phyloP scores from a whole-genome alignment of 2,888 invertebrate species.

The Cheilosia soror region DNA sequence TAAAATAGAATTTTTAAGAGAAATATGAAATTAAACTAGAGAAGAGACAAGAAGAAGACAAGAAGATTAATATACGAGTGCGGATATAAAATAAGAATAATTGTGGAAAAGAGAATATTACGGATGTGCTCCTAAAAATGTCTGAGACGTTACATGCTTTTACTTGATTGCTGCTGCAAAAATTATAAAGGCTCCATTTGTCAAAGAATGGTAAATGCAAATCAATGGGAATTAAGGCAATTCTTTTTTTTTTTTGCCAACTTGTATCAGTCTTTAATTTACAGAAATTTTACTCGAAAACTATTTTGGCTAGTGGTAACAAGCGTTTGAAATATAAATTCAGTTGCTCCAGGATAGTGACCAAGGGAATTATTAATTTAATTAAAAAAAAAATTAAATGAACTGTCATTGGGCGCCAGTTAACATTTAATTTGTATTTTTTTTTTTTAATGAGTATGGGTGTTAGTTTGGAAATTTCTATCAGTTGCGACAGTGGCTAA shows the following conservation, averaged over 20 bases:
- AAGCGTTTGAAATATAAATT: too few species aligned
- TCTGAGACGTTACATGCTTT: too few species aligned
- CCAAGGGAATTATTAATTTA: too few species aligned
- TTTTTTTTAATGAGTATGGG: background rate
- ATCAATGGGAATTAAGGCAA: background rate
- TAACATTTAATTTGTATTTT: background rate
- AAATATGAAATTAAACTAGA: background rate
- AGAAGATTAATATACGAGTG: background rate
- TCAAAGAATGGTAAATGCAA: conserved; percentile 5
- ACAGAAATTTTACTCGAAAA: background rate
- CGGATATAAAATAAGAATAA: background rate
- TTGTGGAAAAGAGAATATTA: background rate
- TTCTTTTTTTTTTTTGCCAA: background rate
- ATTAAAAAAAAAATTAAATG: background rate
- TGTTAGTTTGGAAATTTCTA: background rate
- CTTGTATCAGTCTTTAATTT: background rate
- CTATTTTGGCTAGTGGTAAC: too few species aligned
- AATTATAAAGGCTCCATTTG: background rate
- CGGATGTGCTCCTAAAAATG: too few species aligned
- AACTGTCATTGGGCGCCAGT: background rate
- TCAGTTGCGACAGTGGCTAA: too few species aligned
- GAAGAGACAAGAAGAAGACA: background rate
- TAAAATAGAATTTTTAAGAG: conserved; percentile 11
- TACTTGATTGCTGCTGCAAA: background rate
- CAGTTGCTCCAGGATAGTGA: too few species aligned